Conservation (phyloP, 2,888 invertebrate species). For the Galerucella nymphaeae region DNA sequence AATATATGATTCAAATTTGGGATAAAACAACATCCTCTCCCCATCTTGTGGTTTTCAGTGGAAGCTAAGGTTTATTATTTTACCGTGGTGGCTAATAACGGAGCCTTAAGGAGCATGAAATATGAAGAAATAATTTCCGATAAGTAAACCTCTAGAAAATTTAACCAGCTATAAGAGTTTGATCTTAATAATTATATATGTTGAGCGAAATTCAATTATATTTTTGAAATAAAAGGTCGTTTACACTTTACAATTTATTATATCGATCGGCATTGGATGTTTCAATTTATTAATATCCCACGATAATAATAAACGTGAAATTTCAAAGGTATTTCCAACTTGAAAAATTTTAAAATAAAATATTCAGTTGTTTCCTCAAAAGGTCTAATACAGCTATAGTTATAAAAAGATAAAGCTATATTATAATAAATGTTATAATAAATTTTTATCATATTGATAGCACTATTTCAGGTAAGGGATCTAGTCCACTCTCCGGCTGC, state of each 20-base stretch:
- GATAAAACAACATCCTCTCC: no score
- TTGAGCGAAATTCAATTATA: background rate
- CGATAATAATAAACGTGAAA: background rate
- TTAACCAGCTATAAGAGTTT: background rate
- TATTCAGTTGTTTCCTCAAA: no score
- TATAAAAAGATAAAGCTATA: no score
- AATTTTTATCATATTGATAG: no score
- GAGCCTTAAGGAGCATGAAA: background rate
- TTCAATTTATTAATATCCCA: background rate
- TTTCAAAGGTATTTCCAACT: background rate
- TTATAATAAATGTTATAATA: no score
- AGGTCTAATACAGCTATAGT: no score
- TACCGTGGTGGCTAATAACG: no score
- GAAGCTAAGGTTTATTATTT: no score
- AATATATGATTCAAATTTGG: no score
- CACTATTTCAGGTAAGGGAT: no score
- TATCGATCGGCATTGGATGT: background rate
- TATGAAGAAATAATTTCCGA: conserved; percentile 12
- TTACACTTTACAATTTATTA: background rate
- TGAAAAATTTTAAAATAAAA: background rate
- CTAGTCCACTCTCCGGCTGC: no score
- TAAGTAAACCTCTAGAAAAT: conserved; percentile 11
- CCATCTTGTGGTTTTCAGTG: no score
- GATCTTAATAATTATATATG: background rate
- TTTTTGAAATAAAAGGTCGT: background rate